Base-by-base conservation (phyloP, 2,888 invertebrate species). In the Autographa gamma region DNA sequence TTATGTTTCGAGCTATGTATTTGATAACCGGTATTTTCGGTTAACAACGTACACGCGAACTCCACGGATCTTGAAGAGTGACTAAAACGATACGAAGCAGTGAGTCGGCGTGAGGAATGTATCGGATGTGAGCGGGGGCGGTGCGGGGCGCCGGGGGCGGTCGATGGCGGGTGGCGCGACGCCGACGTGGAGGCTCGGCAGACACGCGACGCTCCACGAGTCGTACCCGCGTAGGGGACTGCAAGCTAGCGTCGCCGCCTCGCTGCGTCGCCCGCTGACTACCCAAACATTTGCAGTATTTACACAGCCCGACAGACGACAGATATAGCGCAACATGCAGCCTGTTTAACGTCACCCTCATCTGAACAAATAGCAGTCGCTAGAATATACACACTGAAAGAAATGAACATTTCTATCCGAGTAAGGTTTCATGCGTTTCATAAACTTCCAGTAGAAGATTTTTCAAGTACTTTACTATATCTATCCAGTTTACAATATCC, bases 151-250 rank as follows among this genome's bases (percentile, higher is more conserved):
- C 76, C 85, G 86, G 87, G 87, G 87, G 88, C 86, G 89, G 86
- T 89, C 88, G 87, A 88, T 86, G 86, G 77, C 85, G 88, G 74
- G 93, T 93, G 94, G 94, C 94, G 94, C 93, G 94, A 93, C 93
- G 94, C 86, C 94, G 93, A 95, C 95, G 95, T 95, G 95, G 95
- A 95, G 93, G 93, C 91, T 92, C 90, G 92, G 86, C 91, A 85
- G 93, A 93, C 94, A 94, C 94, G 94, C 94, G 93, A 90, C 91
- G 85, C 87, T 89, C 91, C 91, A 93, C 93, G 93, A 92, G 80
- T 86, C 73, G 38, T 38, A 38, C 11, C 38, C 38, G 38, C 90
- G 90, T 89, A 83, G 85, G 80, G 85, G 80, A 78, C 79, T 43
- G 60, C 38, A 56, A 58, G 32, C 58, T 63, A 56, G 43, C 56